These are phyloP conservation scores for Nephila pilipes DNA, from an alignment of 1,140 invertebrate species.

Conservation along the genomic window DNA sequence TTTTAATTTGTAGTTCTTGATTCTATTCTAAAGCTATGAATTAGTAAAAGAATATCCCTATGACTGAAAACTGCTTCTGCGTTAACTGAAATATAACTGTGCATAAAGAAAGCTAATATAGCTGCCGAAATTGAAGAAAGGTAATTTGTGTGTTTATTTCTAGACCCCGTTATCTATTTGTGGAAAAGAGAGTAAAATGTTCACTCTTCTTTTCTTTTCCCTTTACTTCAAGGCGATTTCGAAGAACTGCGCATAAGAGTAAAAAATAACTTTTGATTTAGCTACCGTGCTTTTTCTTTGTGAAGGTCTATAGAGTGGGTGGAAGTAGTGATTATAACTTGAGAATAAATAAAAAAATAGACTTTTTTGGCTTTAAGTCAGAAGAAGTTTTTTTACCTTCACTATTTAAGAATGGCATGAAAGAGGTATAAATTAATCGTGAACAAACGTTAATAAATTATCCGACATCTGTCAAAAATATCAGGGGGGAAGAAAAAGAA, in stretches of 20 bases:
- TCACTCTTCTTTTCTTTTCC: neutral
- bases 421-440: neutral
- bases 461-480: too few species aligned
- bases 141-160: too few species aligned
- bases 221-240: neutral
- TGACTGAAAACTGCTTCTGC: too few species aligned
- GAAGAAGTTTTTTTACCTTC: neutral
- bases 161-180: neutral
- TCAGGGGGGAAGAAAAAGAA: too few species aligned
- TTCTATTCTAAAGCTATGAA: too few species aligned
- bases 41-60: too few species aligned
- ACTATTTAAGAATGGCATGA: neutral
- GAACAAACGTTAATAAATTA: neutral
- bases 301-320: neutral
- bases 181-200: neutral
- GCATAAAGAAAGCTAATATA: too few species aligned
- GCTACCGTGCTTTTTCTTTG: neutral
- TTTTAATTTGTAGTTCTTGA: too few species aligned
- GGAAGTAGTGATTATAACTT: neutral
- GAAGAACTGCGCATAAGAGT: neutral
- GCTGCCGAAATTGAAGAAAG: too few species aligned
- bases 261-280: constrained; percentile 6
- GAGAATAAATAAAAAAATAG: neutral
- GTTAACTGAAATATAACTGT: too few species aligned
- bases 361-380: constrained; percentile 1